Conservation (phyloP, 2,797 vertebrate species). For the Sebastes cheni region DNA sequence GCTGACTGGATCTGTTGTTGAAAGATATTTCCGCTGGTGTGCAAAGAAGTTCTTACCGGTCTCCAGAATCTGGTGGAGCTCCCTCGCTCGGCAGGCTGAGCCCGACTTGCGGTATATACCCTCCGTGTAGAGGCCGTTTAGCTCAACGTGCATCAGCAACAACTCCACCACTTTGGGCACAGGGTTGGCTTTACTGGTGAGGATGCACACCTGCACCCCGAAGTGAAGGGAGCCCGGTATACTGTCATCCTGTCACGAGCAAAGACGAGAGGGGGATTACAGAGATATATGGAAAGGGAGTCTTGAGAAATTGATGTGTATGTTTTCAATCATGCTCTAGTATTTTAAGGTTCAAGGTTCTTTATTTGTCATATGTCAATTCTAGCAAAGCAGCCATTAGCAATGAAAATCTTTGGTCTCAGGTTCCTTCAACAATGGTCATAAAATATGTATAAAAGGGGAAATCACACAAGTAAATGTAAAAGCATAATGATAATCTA, state of each 20-base stretch:
- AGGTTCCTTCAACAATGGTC: too few species aligned
- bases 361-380: too few species aligned
- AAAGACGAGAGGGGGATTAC: background rate
- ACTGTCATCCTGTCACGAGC: constrained; percentile 69
- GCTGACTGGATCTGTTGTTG: background rate
- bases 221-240: constrained; percentile 85
- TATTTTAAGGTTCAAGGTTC: background rate
- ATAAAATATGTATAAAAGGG: too few species aligned
- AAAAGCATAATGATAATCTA: too few species aligned
- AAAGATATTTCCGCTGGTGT: background rate
- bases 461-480: too few species aligned
- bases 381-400: too few species aligned
- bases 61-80: constrained; percentile 90
- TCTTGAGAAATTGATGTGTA: background rate
- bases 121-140: constrained; percentile 95
- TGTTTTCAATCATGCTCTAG: background rate
- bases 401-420: too few species aligned
- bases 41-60: constrained; percentile 73
- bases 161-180: constrained; percentile 92
- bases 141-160: constrained; percentile 91
- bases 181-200: constrained; percentile 83
- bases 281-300: background rate
- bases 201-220: constrained; percentile 86
- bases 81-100: constrained; percentile 88
- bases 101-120: constrained; percentile 98